Percentiles rank a stretch among this genome's conserved stretches.
These are phyloP conservation scores for Erannis defoliaria DNA, from an alignment of 2,888 invertebrate genomes.

Conservation along the genomic window DNA sequence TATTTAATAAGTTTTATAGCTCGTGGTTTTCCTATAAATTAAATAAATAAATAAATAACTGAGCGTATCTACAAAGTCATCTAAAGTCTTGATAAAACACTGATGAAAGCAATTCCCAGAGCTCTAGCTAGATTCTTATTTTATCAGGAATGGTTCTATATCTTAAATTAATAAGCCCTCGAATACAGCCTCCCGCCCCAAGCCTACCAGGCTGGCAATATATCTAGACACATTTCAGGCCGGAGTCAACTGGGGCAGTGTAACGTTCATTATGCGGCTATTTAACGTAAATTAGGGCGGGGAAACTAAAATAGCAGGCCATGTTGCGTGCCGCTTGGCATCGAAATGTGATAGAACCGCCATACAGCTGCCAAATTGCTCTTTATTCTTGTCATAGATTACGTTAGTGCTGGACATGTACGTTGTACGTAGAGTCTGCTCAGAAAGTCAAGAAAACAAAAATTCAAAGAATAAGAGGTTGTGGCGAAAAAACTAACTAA, in stretches of 20 bases:
- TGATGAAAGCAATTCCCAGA: neutral
- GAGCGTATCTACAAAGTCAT: neutral
- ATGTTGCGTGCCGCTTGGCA: conserved; percentile 72
- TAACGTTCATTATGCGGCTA: conserved; percentile 56
- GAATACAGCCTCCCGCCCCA: conserved; percentile 24
- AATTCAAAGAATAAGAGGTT: too few relatives aligned
- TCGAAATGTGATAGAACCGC: conserved; percentile 69
- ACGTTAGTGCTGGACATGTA: conserved; percentile 48
- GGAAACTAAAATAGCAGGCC: conserved; percentile 68
- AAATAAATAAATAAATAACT: too few relatives aligned
- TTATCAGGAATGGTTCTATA: conserved; percentile 4
- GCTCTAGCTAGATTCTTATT: conserved; percentile 10
- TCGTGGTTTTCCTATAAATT: too few relatives aligned
- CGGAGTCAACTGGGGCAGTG: conserved; percentile 51
- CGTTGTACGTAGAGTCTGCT: neutral
- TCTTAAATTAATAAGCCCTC: conserved; percentile 30
- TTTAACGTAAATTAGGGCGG: conserved; percentile 75
- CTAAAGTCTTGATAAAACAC: neutral
- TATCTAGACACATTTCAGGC: conserved; percentile 46
- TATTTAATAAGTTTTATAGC: too few relatives aligned
- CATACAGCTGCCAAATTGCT: conserved; percentile 78
- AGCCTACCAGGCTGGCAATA: conserved; percentile 40
- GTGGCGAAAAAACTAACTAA: too few relatives aligned
- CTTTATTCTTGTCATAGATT: conserved; percentile 80
- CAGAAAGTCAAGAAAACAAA: neutral